Conservation (phyloP, 2,113 vertebrate genomes). For the Pteropus alecto region DNA sequence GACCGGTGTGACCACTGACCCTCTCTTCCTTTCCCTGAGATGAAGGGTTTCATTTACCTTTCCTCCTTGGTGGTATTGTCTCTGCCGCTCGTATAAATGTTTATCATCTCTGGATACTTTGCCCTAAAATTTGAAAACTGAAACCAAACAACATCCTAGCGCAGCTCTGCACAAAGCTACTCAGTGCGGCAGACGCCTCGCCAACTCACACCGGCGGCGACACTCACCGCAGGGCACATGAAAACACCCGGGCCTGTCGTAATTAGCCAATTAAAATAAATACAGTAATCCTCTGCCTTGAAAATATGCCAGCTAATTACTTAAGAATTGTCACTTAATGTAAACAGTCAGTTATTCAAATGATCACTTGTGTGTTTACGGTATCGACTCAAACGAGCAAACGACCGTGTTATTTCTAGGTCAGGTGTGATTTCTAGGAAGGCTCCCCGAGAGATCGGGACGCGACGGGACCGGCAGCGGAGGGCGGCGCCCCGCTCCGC, state of each 20-base stretch:
- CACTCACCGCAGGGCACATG: neutral
- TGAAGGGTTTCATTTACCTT: neutral
- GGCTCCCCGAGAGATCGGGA: no score
- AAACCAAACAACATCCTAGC: neutral
- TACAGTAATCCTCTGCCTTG: constrained; percentile 67
- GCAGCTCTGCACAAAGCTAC: neutral
- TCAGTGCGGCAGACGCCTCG: neutral
- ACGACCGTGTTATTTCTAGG: constrained; percentile 55
- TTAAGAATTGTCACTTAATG: constrained; percentile 75
- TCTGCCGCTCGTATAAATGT: neutral
- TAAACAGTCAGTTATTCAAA: constrained; percentile 78
- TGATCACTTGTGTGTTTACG: constrained; percentile 74
- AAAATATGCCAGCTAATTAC: constrained; percentile 74
- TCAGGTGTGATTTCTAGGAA: no score
- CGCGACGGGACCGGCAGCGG: no score
- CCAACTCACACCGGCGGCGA: neutral
- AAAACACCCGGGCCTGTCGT: constrained; percentile 46
- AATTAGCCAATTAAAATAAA: constrained; percentile 82
- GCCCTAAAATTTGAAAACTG: neutral
- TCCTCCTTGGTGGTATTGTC: neutral
- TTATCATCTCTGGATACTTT: neutral
- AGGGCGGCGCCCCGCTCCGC: neutral
- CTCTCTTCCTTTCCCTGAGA: neutral
- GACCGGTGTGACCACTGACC: neutral
- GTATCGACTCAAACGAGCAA: constrained; percentile 60